Percentiles rank a stretch among this genome's conserved stretches.
phyloP scores from a whole-genome alignment of 2,113 vertebrate species.

The Diadophis punctatus region DNA sequence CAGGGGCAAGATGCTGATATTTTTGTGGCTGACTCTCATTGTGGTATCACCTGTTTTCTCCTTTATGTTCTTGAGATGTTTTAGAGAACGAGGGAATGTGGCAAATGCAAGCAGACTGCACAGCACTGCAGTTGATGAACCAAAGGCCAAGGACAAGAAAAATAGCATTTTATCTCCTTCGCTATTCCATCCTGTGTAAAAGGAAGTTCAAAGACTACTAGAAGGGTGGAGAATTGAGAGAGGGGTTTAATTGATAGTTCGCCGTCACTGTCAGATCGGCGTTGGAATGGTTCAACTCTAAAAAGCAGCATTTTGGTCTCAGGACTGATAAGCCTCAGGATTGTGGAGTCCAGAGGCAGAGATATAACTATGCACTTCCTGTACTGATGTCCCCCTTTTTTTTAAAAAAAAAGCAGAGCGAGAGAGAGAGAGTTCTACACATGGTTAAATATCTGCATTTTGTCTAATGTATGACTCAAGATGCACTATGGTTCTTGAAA shows the following conservation, averaged over 20 bases:
- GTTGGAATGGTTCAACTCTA: neutral
- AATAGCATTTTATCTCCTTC: neutral
- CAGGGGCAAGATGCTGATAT: neutral
- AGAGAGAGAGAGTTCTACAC: neutral
- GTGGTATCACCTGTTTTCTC: conserved; percentile 9
- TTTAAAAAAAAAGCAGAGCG: neutral
- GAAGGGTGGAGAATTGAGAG: neutral
- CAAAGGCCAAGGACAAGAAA: conserved; percentile 7
- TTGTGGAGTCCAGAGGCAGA: neutral
- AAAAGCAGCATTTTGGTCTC: neutral
- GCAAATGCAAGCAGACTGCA: neutral
- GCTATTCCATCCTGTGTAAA: conserved; percentile 7
- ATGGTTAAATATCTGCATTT: conserved; percentile 5
- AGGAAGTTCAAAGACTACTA: conserved; percentile 4
- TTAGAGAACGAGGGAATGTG: conserved; percentile 19
- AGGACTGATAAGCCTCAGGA: neutral
- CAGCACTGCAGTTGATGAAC: neutral
- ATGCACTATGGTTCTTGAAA: neutral
- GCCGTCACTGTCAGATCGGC: neutral
- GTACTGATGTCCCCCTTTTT: neutral
- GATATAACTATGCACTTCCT: neutral
- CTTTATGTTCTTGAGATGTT: conserved; percentile 10
- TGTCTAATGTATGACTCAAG: conserved; percentile 15
- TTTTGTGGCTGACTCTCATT: conserved; percentile 31
- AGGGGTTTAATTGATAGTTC: neutral